These are phyloP conservation scores for Chrysopa pallens DNA, from an alignment of 1,140 invertebrate species.

Conservation along the genomic window DNA sequence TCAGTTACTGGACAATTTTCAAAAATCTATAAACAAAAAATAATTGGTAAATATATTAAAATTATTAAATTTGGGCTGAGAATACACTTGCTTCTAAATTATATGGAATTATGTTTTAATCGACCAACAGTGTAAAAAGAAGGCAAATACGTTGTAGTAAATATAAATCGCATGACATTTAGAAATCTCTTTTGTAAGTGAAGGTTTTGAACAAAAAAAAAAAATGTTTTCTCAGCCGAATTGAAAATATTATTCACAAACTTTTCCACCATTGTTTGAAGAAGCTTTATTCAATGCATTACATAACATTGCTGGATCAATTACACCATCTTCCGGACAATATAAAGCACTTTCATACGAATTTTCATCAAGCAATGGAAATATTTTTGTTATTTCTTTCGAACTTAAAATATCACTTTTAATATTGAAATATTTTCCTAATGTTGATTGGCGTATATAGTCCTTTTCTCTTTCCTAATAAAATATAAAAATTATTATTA, in stretches of 20 bases:
- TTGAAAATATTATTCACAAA: constrained; percentile 18
- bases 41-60: constrained; percentile 3
- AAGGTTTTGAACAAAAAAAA: too few species aligned
- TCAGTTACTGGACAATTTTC: constrained; percentile 59
- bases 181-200: too few species aligned
- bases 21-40: constrained; percentile 34
- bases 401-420: constrained; percentile 53
- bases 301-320: constrained; percentile 67
- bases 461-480: constrained; percentile 56
- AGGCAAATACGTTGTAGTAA: constrained; percentile 3
- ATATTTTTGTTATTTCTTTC: constrained; percentile 53
- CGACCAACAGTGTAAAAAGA: too few species aligned
- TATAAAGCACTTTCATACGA: constrained; percentile 59
- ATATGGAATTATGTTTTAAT: too few species aligned
- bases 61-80: neutral
- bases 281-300: constrained; percentile 52
- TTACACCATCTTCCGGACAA: constrained; percentile 60
- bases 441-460: constrained; percentile 61
- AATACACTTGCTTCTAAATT: constrained; percentile 4
- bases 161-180: too few species aligned
- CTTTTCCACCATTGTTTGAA: constrained; percentile 46
- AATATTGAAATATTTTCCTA: constrained; percentile 57
- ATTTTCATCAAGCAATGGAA: constrained; percentile 56
- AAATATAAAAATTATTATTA: too few species aligned
- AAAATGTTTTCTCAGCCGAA: too few species aligned